Conservation (phyloP, 2,113 vertebrate species). For the Halcyon malimbica region DNA sequence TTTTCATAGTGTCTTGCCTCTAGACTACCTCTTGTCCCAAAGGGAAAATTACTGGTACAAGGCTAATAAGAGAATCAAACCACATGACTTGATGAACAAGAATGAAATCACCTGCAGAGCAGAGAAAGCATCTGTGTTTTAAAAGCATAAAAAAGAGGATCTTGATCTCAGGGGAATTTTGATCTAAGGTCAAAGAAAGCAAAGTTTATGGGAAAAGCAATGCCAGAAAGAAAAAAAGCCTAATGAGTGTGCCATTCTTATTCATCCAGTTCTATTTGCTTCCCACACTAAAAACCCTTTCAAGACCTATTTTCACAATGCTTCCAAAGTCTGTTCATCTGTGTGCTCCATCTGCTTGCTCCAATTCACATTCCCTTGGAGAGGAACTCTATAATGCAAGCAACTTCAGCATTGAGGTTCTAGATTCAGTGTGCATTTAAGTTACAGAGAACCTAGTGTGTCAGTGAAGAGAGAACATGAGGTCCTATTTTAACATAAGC, state of each 20-base stretch:
- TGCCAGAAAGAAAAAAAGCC: neutral
- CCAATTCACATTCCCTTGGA: slow-evolving; percentile 22
- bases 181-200: neutral
- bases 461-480: neutral
- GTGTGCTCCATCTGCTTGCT: slow-evolving; percentile 52
- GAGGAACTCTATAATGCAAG: neutral
- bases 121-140: neutral
- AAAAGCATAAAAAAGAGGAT: neutral
- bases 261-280: neutral
- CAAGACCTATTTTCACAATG: slow-evolving; percentile 44
- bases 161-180: neutral
- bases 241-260: neutral
- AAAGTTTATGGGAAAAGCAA: neutral
- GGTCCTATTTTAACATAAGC: neutral
- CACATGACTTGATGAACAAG: neutral
- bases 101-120: neutral
- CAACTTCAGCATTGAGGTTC: neutral
- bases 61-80: neutral
- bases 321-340: slow-evolving; percentile 35
- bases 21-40: neutral
- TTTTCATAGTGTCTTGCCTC: neutral
- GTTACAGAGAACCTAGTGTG: neutral
- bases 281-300: neutral
- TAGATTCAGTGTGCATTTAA: slow-evolving; percentile 7
- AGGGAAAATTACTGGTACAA: neutral